phyloP scores from a whole-genome alignment of 35 echinoderm and acorn worm species.

The Lytechinus variegatus region DNA sequence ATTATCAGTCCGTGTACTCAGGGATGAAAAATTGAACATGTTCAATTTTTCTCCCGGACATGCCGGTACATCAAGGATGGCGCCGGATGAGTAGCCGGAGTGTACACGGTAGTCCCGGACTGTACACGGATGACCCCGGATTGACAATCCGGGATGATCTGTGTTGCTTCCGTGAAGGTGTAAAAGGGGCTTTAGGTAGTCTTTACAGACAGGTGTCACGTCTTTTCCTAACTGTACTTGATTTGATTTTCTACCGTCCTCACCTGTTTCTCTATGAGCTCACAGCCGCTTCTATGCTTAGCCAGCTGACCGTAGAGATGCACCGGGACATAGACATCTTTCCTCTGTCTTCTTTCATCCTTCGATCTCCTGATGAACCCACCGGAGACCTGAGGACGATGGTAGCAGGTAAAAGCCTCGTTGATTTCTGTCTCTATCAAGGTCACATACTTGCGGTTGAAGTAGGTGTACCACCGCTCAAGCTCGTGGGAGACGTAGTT shows the following conservation, averaged over 20 bases:
- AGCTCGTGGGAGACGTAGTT: constrained; percentile 95
- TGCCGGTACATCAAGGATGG: too few species aligned
- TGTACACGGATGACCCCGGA: too few species aligned
- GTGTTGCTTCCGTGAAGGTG: too few species aligned
- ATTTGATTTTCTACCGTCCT: background rate
- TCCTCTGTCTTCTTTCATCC: constrained; percentile 64
- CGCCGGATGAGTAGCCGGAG: too few species aligned
- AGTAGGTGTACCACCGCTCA: constrained; percentile 83
- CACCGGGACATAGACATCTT: constrained; percentile 91
- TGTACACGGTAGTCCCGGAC: too few species aligned
- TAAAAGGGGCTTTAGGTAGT: too few species aligned
- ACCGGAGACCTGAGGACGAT: constrained; percentile 65
- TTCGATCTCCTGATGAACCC: constrained; percentile 66
- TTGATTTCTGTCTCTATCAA: constrained; percentile 95
- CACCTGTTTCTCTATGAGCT: constrained; percentile 89
- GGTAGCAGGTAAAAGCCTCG: constrained; percentile 89
- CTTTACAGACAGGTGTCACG: background rate
- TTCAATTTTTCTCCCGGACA: too few species aligned
- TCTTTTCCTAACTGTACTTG: background rate
- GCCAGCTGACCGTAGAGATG: constrained; percentile 90
- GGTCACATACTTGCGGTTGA: constrained; percentile 91
- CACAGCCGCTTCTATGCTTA: constrained; percentile 76
- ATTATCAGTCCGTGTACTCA: too few species aligned
- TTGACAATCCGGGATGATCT: too few species aligned
- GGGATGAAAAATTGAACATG: too few species aligned